These are phyloP conservation scores for Acanthopagrus latus DNA, from an alignment of 2,797 vertebrate species.

Conservation along the genomic window DNA sequence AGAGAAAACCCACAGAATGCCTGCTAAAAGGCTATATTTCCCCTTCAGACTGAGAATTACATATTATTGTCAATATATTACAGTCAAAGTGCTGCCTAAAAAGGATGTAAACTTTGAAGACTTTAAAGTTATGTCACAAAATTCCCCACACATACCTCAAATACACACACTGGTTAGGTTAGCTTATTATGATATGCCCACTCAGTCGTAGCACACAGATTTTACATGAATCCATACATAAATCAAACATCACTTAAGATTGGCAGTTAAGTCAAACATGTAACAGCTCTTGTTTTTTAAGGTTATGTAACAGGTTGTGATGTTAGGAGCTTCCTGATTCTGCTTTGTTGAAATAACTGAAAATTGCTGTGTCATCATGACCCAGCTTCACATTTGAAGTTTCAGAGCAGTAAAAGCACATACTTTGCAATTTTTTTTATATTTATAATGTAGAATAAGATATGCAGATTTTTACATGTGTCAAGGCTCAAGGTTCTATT, in stretches of 20 bases:
- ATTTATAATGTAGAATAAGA: not conserved
- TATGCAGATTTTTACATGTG: not conserved
- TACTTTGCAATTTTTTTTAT: not conserved
- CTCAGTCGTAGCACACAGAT: not conserved
- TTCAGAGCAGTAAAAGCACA: not conserved
- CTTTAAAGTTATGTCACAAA: not conserved
- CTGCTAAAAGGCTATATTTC: no score
- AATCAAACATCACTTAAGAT: not conserved
- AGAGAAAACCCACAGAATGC: no score
- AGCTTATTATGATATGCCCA: not conserved
- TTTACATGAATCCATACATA: not conserved
- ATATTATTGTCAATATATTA: not conserved
- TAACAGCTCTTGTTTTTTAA: no score
- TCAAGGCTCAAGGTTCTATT: not conserved
- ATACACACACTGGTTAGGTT: not conserved
- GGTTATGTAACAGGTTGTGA: not conserved
- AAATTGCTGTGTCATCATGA: not conserved
- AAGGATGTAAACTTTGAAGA: not conserved
- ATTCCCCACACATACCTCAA: not conserved
- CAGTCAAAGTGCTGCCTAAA: not conserved
- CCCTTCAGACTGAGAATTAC: not conserved
- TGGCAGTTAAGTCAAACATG: not conserved
- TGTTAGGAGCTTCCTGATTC: not conserved
- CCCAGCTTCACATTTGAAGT: not conserved
- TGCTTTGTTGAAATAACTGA: not conserved